Base-by-base conservation (phyloP, 2,113 vertebrate species). In the Chelonoidis abingdonii region DNA sequence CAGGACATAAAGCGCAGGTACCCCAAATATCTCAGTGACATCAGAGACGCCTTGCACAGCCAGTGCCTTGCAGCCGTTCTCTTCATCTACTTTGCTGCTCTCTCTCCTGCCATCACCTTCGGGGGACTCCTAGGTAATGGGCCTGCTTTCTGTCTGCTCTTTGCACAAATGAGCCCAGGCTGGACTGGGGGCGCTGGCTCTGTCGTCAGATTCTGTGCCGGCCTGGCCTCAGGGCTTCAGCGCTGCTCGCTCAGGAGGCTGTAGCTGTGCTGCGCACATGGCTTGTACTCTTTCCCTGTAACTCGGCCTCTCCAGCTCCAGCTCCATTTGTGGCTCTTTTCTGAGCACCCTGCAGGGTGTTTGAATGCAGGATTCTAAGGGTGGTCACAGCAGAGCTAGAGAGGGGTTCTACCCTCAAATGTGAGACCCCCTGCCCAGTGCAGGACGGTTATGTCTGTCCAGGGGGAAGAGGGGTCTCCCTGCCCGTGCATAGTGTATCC, bases 21-120 rank as follows among this genome's bases (percentile, higher is more conserved):
- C 97, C 99, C 99, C 0, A 98, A 98, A 92, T 99, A 99, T 89
- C 95, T 98, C 96, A 99, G 99, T 38, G 99, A 99, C 98, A 97
- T 99, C 79, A 98, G 99, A 95, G 99, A 99, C 1, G 98, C 99
- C 9, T 72, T 99, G 96, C 99, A 99, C 98, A 99, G 98, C 93
- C 99, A 99, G 98, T 99, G 99, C 53, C 78, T 99, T 72, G 99
- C 99, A 0, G 99, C 99, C 0, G 98, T 99, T 95, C 99, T 99
- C 94, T 99, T 99, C 98, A 99, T 99, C 98, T 99, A 99, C 97
- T 99, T 99, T 19, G 99, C 99, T 3, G 99, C 99, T 80, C 99
- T 99, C 95, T 99, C 99, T 31, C 99, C 99, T 25, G 99, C 99
- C 93, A 99, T 99, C 97, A 99, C 99, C 86, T 99, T 99, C 38